A percentile compares a stretch with the other conserved stretches of the same genome.
phyloP scores from a whole-genome alignment of 2,888 invertebrate genomes.

The Onthophagus sagittarius region DNA sequence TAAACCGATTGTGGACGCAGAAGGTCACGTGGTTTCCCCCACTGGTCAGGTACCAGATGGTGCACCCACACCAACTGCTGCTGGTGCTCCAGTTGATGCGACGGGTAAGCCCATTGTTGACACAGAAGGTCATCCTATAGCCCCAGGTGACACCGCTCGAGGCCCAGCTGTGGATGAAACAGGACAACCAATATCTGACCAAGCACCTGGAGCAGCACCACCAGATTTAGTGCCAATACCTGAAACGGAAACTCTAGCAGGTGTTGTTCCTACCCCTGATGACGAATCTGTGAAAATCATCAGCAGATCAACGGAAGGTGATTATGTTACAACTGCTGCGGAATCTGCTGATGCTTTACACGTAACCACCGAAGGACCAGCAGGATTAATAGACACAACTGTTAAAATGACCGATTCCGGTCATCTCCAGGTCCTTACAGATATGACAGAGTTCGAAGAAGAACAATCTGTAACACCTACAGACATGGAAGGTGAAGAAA shows the following conservation, averaged over 20 bases:
- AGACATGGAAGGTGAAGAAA: not conserved
- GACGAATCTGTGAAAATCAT: not conserved
- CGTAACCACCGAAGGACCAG: conserved; percentile 44
- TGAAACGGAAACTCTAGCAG: not conserved
- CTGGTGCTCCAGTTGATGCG: too few relatives aligned
- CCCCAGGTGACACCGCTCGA: not conserved
- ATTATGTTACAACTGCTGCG: conserved; percentile 42
- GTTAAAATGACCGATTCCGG: conserved; percentile 42
- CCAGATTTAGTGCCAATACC: not conserved
- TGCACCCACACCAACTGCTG: too few relatives aligned
- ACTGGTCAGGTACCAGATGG: too few relatives aligned
- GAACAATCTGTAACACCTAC: not conserved
- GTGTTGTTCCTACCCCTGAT: not conserved
- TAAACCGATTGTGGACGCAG: too few relatives aligned
- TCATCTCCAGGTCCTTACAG: conserved; percentile 42
- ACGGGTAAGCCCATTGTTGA: too few relatives aligned
- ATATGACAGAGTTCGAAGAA: conserved; percentile 30
- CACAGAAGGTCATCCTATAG: too few relatives aligned
- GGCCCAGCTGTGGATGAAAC: not conserved
- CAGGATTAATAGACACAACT: conserved; percentile 43
- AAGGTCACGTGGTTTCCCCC: too few relatives aligned
- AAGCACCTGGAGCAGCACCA: not conserved
- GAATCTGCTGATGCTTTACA: conserved; percentile 43
- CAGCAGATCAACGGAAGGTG: conserved; percentile 33
- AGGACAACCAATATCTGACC: not conserved